These are phyloP conservation scores for Amniataba percoides DNA, from an alignment of 2,797 vertebrate genomes.

Conservation along the genomic window DNA sequence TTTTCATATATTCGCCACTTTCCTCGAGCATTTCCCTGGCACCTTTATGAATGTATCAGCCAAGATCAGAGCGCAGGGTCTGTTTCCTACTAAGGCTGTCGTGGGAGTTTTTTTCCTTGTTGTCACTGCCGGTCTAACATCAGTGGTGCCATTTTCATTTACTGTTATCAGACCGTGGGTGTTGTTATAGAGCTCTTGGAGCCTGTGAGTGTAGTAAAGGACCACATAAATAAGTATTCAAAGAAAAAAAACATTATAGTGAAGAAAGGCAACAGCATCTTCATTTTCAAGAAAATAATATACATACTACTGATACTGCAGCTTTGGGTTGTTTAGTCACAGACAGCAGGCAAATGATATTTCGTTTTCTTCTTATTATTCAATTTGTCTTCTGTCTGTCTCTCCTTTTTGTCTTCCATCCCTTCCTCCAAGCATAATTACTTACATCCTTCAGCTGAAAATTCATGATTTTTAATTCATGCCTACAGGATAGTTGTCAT, in stretches of 20 bases:
- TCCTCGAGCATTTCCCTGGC: not conserved
- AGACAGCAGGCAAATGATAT: not conserved
- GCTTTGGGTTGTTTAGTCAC: not conserved
- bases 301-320: not conserved
- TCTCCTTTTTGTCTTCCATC: not conserved
- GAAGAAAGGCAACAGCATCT: not conserved
- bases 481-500: not conserved
- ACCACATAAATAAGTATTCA: constrained; percentile 24
- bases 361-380: constrained; percentile 4
- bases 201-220: constrained; percentile 26
- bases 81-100: constrained; percentile 14
- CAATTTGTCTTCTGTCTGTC: not conserved
- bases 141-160: constrained; percentile 50
- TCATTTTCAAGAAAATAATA: not conserved
- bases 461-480: not conserved
- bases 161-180: constrained; percentile 39
- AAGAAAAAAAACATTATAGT: not conserved
- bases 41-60: not conserved
- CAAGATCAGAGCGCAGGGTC: constrained; percentile 19
- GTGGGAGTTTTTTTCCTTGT: constrained; percentile 25
- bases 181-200: constrained; percentile 31
- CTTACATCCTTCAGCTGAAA: not conserved
- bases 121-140: constrained; percentile 35
- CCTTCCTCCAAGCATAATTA: not conserved
- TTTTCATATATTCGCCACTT: not conserved